These are phyloP conservation scores for Cheilosia scutellata DNA, from an alignment of 2,888 invertebrate genomes.

Conservation along the genomic window DNA sequence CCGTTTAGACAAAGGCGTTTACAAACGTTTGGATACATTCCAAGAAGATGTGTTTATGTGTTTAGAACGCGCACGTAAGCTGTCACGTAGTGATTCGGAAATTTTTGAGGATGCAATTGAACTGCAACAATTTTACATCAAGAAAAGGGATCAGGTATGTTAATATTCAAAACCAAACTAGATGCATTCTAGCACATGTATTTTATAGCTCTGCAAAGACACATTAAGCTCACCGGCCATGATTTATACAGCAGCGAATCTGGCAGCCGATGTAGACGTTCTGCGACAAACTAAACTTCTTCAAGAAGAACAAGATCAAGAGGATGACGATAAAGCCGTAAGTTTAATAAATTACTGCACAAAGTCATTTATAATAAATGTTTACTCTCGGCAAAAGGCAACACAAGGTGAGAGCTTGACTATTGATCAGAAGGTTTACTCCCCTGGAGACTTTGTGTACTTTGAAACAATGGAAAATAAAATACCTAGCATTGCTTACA, in stretches of 20 bases:
- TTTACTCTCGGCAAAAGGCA: conserved; percentile 73
- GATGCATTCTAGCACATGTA: not conserved
- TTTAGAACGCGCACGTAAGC: conserved; percentile 93
- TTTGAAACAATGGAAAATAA: conserved; percentile 87
- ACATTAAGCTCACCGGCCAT: conserved; percentile 94
- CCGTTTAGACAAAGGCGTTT: conserved; percentile 95
- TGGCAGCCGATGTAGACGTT: conserved; percentile 90
- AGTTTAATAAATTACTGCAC: not conserved
- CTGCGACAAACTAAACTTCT: conserved; percentile 90
- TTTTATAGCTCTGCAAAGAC: conserved; percentile 88
- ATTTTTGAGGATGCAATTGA: conserved; percentile 98
- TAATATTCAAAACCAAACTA: not conserved
- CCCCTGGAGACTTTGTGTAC: conserved; percentile 96
- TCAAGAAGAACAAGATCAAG: conserved; percentile 92
- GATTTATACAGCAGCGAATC: conserved; percentile 90
- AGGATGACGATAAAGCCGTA: conserved; percentile 86
- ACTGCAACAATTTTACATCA: conserved; percentile 95
- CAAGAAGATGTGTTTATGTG: conserved; percentile 98
- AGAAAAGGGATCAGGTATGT: conserved; percentile 86
- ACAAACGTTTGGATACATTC: conserved; percentile 96
- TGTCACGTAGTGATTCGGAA: conserved; percentile 96
- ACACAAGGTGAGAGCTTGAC: conserved; percentile 87
- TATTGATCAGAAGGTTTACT: conserved; percentile 90
- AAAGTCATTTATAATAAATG: not conserved
- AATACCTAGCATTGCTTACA: conserved; percentile 91